These are phyloP conservation scores for Lithophane semibrunnea DNA, from an alignment of 2,888 invertebrate species.

Conservation along the genomic window DNA sequence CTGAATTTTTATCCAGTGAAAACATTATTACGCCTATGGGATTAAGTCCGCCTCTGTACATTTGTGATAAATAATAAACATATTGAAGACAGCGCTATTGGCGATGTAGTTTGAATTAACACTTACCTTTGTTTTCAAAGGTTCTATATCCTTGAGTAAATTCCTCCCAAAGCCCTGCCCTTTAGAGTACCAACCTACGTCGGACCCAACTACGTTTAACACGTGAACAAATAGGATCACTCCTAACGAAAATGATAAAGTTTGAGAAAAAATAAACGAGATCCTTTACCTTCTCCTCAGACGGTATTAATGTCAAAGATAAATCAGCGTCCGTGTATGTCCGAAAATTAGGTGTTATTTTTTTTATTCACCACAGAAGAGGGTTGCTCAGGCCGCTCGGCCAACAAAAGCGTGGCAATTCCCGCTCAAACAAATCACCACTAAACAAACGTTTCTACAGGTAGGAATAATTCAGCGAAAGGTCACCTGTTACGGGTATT, in stretches of 20 bases:
- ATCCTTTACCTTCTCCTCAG: slow-evolving; percentile 69
- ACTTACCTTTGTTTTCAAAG: slow-evolving; percentile 56
- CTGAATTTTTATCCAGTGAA: neutral
- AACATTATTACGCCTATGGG: neutral
- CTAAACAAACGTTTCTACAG: slow-evolving; percentile 89
- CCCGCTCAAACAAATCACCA: slow-evolving; percentile 88
- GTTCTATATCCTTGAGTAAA: slow-evolving; percentile 47
- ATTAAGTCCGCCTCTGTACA: too few relatives aligned
- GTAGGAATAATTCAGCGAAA: slow-evolving; percentile 89
- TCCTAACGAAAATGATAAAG: slow-evolving; percentile 60
- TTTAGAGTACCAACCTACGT: slow-evolving; percentile 34
- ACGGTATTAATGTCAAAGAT: slow-evolving; percentile 72
- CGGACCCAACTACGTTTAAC: slow-evolving; percentile 52
- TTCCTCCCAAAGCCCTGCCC: slow-evolving; percentile 30
- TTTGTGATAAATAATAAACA: neutral
- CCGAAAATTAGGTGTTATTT: slow-evolving; percentile 71
- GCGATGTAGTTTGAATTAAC: slow-evolving; percentile 32
- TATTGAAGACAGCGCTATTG: neutral
- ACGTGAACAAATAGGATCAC: slow-evolving; percentile 64
- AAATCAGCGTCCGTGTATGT: slow-evolving; percentile 70
- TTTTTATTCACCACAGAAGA: slow-evolving; percentile 76
- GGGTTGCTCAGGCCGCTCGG: slow-evolving; percentile 70
- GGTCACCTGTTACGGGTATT: slow-evolving; percentile 90
- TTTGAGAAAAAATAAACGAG: slow-evolving; percentile 64
- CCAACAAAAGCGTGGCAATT: slow-evolving; percentile 82